phyloP scores from a whole-genome alignment of 2,797 vertebrate genomes.

The Phylloscopus collybita region DNA sequence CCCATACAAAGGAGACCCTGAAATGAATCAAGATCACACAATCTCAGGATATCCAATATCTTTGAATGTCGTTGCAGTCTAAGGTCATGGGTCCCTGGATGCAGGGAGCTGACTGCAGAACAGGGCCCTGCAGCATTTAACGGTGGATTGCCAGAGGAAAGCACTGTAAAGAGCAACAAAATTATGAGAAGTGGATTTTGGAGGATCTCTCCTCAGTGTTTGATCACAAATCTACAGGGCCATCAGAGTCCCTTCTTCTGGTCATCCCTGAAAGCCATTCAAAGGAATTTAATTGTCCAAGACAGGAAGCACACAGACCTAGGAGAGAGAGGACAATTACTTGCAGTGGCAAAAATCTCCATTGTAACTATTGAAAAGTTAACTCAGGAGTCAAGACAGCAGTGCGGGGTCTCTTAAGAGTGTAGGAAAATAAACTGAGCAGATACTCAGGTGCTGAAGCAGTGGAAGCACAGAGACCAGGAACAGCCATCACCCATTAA shows the following conservation, averaged over 20 bases:
- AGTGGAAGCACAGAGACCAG: background rate
- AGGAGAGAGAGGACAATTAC: background rate
- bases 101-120: background rate
- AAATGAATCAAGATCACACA: background rate
- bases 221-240: background rate
- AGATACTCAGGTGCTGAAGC: background rate
- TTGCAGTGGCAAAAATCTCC: background rate
- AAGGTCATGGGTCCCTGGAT: accelerated
- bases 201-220: background rate
- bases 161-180: background rate
- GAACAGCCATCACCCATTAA: background rate
- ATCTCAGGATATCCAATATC: background rate
- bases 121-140: background rate
- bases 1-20: background rate
- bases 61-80: background rate
- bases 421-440: background rate
- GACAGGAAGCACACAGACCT: background rate
- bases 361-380: background rate
- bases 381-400: background rate
- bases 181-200: background rate
- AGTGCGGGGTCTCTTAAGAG: background rate
- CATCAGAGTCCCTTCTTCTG: background rate
- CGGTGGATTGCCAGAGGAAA: background rate
- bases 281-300: background rate
- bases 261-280: background rate